Conservation (phyloP, 2,888 invertebrate species). For the Clepsis dumicolana region DNA sequence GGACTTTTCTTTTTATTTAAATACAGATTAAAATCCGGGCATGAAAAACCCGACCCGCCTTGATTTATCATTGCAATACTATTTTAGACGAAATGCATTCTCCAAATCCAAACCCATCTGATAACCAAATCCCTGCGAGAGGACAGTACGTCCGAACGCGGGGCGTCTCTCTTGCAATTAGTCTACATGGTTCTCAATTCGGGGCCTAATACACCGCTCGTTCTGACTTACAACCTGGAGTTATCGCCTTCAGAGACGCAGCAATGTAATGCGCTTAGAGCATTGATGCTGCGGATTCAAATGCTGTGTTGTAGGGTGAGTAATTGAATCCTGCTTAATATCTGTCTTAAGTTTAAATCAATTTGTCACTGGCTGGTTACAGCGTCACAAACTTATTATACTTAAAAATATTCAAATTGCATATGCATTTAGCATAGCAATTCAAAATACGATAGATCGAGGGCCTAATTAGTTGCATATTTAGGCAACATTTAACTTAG, state of each 20-base stretch:
- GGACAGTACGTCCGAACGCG: conserved; percentile 66
- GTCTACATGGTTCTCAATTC: conserved; percentile 69
- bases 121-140: conserved; percentile 68
- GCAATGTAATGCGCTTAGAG: conserved; percentile 69
- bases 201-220: conserved; percentile 64
- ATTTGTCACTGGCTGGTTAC: too few species aligned
- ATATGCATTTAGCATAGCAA: too few species aligned
- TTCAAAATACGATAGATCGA: neutral
- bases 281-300: conserved; percentile 77
- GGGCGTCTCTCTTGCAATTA: conserved; percentile 67
- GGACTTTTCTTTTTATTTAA: too few species aligned
- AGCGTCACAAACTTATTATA: too few species aligned
- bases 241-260: conserved; percentile 48
- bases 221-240: conserved; percentile 58
- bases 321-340: too few species aligned
- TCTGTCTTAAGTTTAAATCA: too few species aligned
- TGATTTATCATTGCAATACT: neutral
- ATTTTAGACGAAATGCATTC: conserved; percentile 67
- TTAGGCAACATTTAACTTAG: neutral
- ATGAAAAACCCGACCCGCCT: too few species aligned
- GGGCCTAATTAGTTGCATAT: neutral
- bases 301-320: conserved; percentile 76
- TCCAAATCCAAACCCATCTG: conserved; percentile 68
- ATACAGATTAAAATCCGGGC: too few species aligned
- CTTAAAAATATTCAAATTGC: too few species aligned